Conservation (phyloP, 1,140 invertebrate genomes). For the Andricus grossulariae region DNA sequence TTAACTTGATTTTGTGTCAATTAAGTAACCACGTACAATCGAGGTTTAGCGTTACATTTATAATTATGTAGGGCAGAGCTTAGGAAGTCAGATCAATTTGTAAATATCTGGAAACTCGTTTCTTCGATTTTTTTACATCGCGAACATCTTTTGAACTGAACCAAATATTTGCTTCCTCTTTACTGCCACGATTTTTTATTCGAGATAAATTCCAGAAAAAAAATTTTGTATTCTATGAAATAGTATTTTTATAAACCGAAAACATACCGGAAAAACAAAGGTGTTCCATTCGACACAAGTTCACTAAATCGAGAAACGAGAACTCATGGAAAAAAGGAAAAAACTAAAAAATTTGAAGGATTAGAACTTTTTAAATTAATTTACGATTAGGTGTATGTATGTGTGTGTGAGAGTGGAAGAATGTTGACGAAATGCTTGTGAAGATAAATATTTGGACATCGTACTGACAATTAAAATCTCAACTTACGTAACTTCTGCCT, state of each 20-base stretch:
- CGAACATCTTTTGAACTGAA: neutral
- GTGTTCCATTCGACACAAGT: slow-evolving; percentile 35
- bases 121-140: neutral
- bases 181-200: slow-evolving; percentile 7
- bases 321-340: slow-evolving; percentile 19
- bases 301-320: slow-evolving; percentile 22
- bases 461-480: too few relatives aligned
- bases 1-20: slow-evolving; percentile 28
- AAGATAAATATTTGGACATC: too few relatives aligned
- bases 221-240: slow-evolving; percentile 63
- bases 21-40: slow-evolving; percentile 21
- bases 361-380: neutral
- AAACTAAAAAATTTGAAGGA: neutral
- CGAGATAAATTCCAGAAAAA: too few relatives aligned
- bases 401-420: neutral
- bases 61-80: neutral
- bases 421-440: neutral
- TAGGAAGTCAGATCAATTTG: neutral
- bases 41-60: slow-evolving; percentile 3
- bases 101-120: slow-evolving; percentile 18
- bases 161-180: neutral
- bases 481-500: too few relatives aligned
- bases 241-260: slow-evolving; percentile 73
- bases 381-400: neutral
- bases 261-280: slow-evolving; percentile 40